A percentile compares a stretch with the other conserved stretches of the same genome.
These are phyloP conservation scores for Cyclopterus lumpus DNA, from an alignment of 2,797 vertebrate genomes.

Conservation along the genomic window DNA sequence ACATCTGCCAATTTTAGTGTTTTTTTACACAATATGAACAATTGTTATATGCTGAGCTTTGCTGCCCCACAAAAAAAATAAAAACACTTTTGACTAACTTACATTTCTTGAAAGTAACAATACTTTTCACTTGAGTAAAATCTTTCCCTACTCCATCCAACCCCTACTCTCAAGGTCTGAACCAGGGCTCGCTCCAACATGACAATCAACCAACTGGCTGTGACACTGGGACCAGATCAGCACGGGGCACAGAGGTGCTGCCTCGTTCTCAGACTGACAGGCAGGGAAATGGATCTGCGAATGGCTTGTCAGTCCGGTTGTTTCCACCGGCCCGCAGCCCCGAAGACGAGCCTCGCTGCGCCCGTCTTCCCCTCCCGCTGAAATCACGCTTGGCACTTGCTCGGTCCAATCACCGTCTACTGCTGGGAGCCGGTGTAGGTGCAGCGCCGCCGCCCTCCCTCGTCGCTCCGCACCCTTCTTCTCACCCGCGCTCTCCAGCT, in stretches of 20 bases:
- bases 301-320: constrained; percentile 49
- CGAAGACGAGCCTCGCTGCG: not conserved
- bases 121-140: not conserved
- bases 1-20: no score
- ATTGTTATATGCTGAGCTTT: not conserved
- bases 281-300: constrained; percentile 44
- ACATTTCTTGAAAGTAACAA: not conserved
- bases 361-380: constrained; percentile 34
- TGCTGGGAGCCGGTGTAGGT: constrained; percentile 12
- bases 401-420: constrained; percentile 62
- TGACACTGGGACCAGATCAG: constrained; percentile 12
- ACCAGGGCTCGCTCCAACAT: not conserved
- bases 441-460: not conserved
- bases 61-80: not conserved
- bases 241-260: constrained; percentile 30
- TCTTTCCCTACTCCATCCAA: not conserved
- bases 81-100: not conserved
- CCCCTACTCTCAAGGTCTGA: not conserved
- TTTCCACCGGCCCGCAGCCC: constrained; percentile 5
- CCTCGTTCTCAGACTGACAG: constrained; percentile 46
- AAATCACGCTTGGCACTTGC: constrained; percentile 66
- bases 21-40: no score
- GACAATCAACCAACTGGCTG: constrained; percentile 7
- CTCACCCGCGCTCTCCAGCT: constrained; percentile 32
- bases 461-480: not conserved